Evolutionary conservation across 2,113 vertebrate genomes (phyloP).

Genomic region (Eretmochelys imbricata): DNA sequence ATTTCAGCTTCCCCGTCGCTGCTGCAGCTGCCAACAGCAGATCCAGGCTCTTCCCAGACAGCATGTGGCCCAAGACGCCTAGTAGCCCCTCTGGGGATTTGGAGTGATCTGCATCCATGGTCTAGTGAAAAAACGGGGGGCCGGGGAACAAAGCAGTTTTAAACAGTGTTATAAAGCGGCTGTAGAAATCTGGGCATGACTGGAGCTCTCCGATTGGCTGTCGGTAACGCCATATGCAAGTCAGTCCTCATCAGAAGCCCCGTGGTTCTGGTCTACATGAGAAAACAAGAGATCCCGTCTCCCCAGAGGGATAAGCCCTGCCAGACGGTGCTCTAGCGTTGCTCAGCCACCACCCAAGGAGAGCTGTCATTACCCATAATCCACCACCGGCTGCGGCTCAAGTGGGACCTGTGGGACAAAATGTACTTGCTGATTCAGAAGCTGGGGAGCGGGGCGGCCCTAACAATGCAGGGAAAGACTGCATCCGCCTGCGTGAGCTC

Average conservation of each 20-base stretch:
- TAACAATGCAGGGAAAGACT: background rate
- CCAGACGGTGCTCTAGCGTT: background rate
- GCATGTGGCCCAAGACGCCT: constrained; percentile 96
- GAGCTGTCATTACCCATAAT: background rate
- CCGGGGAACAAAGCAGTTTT: background rate
- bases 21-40: constrained; percentile 93
- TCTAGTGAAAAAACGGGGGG: constrained; percentile 75
- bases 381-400: rapidly evolving
- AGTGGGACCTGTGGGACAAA: rapidly evolving
- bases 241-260: background rate
- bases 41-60: constrained; percentile 96
- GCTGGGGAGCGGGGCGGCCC: background rate
- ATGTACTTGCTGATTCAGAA: background rate
- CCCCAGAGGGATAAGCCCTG: background rate
- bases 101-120: constrained; percentile 97
- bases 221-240: background rate
- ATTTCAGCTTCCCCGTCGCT: constrained; percentile 95
- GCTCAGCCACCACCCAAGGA: background rate
- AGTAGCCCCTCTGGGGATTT: constrained; percentile 96
- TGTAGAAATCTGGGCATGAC: rapidly evolving
- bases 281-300: background rate
- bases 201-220: background rate
- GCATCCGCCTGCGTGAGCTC: background rate
- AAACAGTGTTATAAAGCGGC: background rate
- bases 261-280: background rate